Evolutionary conservation across 1,140 invertebrate species (phyloP).

Genomic region (Colletes latitarsis): DNA sequence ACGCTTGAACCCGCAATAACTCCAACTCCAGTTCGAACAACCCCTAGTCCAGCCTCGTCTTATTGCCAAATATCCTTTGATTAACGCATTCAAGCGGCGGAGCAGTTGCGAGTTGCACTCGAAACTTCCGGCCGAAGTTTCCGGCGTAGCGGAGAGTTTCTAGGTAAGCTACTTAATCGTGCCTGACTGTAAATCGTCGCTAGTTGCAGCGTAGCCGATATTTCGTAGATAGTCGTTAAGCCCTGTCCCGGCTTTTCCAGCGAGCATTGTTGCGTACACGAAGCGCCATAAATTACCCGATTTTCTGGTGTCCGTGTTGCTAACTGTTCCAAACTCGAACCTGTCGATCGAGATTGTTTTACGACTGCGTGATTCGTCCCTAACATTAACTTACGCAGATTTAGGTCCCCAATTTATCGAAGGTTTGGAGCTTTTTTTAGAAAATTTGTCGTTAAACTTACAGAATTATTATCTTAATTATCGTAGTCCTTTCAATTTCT

Average conservation of each 20-base stretch:
- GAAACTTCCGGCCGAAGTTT: slow-evolving; percentile 56
- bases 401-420: no score
- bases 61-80: slow-evolving; percentile 47
- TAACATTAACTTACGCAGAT: neutral
- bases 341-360: slow-evolving; percentile 2
- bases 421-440: no score
- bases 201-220: slow-evolving; percentile 58
- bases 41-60: slow-evolving; percentile 13
- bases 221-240: slow-evolving; percentile 50
- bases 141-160: slow-evolving; percentile 36
- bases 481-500: no score
- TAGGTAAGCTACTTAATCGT: slow-evolving; percentile 60
- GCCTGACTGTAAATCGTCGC: slow-evolving; percentile 57
- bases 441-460: no score
- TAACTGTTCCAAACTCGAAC: slow-evolving; percentile 1
- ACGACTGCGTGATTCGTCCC: no score
- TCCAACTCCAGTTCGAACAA: neutral
- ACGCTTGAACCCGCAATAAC: slow-evolving; percentile 5
- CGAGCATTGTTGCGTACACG: slow-evolving; percentile 35
- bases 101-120: slow-evolving; percentile 33
- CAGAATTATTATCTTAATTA: no score
- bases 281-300: slow-evolving; percentile 24
- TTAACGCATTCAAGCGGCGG: slow-evolving; percentile 38
- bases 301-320: slow-evolving; percentile 13
- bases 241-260: neutral